Evolutionary conservation across 2,113 vertebrate species (phyloP), one percentile per base, ranked within the genome.

Genomic region (Phaethornis superciliosus): DNA sequence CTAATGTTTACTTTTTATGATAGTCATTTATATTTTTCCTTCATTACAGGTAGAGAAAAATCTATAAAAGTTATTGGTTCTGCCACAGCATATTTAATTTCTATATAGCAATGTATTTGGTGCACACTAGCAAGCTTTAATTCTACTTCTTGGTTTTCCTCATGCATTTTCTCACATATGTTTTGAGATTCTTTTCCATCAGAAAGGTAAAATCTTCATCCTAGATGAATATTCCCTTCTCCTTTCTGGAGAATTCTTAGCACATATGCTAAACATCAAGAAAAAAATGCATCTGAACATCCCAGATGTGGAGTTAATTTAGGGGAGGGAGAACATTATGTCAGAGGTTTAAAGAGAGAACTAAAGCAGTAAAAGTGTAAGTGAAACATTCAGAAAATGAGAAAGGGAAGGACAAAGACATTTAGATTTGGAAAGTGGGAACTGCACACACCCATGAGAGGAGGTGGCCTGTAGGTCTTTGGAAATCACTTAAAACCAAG

Each of bases 1-100:
- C 69, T 93, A 93, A 90, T 96, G 95, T 96, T 96, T 96, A 94
- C 95, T 93, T 96, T 96, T 96, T 96, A 94, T 93, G 88, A 94
- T 89, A 93, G 93, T 94, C 81, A 76, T 95, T 96, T 89, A 95
- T 93, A 93, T 71, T 93, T 95, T 96, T 95, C 89, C 91, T 89
- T 92, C 77, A 84, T 95, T 95, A 96, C 69, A 79, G 62, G 86
- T 87, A 65, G 46, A 84, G 86, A 92, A 96, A 96, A 96, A 95
- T 96, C 93, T 89, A 96, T 96, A 96, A 60, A 90, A 90, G 81
- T 87, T 96, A 96, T 93, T 92, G 27, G 86, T 82, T 88, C 60
- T 86, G 54, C 52, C 56, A 71, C 51, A 93, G 88, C 64, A 64
- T 94, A 88, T 77, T 68, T 95, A 94, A 92, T 96, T 95, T 93